Percentiles rank a stretch among this genome's conserved stretches.
Evolutionary conservation across 2,888 invertebrate species (phyloP).

Genomic region (Drosophila helvetica): DNA sequence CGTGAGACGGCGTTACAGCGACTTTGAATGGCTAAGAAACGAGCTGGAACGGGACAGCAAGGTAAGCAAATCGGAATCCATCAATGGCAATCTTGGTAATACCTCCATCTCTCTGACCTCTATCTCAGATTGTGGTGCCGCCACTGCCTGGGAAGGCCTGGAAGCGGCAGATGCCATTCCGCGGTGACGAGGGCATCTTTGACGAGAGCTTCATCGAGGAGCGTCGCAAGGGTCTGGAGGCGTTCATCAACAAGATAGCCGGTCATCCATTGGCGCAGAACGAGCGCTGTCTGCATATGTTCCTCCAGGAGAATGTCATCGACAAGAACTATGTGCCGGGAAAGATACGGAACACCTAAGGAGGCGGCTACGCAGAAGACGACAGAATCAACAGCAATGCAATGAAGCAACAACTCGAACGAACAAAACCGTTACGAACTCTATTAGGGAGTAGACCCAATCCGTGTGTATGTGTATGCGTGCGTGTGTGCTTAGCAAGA

Average conservation of each 20-base stretch:
- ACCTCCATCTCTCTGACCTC: neutral
- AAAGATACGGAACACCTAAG: constrained; percentile 98
- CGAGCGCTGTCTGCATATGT: constrained; percentile 99
- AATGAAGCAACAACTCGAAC: constrained; percentile 69
- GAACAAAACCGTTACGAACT: constrained; percentile 71
- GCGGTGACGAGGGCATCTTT: constrained; percentile 99
- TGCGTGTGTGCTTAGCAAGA: constrained; percentile 56
- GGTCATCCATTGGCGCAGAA: constrained; percentile 99
- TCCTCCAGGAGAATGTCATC: constrained; percentile 98
- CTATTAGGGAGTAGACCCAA: constrained; percentile 62
- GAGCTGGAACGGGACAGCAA: constrained; percentile 99
- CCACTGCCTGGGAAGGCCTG: constrained; percentile 99
- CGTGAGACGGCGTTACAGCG: constrained; percentile 98
- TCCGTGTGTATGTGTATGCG: constrained; percentile 63
- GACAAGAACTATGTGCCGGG: constrained; percentile 99
- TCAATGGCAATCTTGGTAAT: neutral
- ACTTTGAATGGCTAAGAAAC: constrained; percentile 99
- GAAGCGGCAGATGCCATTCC: constrained; percentile 99
- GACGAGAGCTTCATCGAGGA: constrained; percentile 99
- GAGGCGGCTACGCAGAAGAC: constrained; percentile 14
- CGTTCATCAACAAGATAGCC: constrained; percentile 99
- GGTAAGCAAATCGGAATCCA: constrained; percentile 85
- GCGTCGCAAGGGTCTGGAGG: constrained; percentile 97
- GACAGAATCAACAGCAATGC: constrained; percentile 50
- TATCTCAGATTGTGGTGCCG: constrained; percentile 96